Percentiles rank a stretch among this genome's conserved stretches.
These are phyloP conservation scores for Anser cygnoides DNA, from an alignment of 2,113 vertebrate genomes.

Conservation along the genomic window DNA sequence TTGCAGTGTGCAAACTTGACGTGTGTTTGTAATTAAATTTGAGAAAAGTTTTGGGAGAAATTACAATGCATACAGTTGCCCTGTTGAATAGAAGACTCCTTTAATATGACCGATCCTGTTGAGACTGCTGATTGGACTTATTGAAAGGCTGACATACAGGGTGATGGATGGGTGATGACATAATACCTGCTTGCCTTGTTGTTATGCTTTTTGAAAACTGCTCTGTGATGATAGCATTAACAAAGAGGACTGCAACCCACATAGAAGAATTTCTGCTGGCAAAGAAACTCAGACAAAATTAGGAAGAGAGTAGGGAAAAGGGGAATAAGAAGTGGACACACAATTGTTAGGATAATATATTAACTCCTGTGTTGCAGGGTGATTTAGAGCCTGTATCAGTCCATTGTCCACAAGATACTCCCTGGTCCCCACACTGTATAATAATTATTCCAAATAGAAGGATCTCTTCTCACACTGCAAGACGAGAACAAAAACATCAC, in stretches of 20 bases:
- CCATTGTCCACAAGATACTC: not conserved
- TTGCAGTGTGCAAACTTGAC: conserved; percentile 61
- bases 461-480: not conserved
- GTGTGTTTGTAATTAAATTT: conserved; percentile 65
- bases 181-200: conserved; percentile 45
- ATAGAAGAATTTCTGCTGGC: conserved; percentile 40
- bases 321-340: not conserved
- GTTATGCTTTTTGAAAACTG: conserved; percentile 57
- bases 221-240: conserved; percentile 58
- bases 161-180: conserved; percentile 66
- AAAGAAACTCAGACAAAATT: conserved; percentile 23
- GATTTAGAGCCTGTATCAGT: not conserved
- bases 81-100: conserved; percentile 5
- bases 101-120: conserved; percentile 30
- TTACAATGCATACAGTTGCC: not conserved
- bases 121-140: conserved; percentile 48
- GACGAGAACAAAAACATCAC: not conserved
- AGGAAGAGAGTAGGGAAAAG: not conserved
- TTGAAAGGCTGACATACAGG: conserved; percentile 44
- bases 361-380: conserved; percentile 1
- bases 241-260: conserved; percentile 13
- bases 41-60: conserved; percentile 43
- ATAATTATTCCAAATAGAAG: not conserved
- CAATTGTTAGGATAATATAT: not conserved
- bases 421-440: not conserved